These are phyloP conservation scores for Chaitophorus viminalis DNA, from an alignment of 2,888 invertebrate species.

Conservation along the genomic window DNA sequence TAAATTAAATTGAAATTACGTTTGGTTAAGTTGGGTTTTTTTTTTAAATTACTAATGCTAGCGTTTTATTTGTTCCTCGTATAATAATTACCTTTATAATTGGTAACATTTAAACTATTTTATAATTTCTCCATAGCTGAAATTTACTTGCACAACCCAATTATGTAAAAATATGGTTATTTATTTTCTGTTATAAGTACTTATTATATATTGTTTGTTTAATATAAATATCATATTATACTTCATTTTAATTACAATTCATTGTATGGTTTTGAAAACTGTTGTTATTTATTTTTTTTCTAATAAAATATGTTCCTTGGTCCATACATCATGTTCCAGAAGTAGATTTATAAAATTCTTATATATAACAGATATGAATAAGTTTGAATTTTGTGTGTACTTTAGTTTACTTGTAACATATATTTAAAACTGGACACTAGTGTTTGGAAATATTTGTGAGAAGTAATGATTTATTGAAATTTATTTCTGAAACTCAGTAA, in stretches of 20 bases:
- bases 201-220: slow-evolving; percentile 9
- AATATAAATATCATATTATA: slow-evolving; percentile 8
- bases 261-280: slow-evolving; percentile 20
- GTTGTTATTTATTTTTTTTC: neutral
- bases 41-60: neutral
- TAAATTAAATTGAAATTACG: neutral
- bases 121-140: slow-evolving; percentile 23
- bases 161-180: slow-evolving; percentile 1
- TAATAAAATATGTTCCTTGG: neutral
- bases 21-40: slow-evolving; percentile 2
- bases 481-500: too few relatives aligned
- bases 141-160: neutral
- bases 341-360: neutral
- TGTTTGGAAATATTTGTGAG: too few relatives aligned
- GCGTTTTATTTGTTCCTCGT: slow-evolving; percentile 32
- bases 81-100: slow-evolving; percentile 6
- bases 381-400: too few relatives aligned
- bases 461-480: too few relatives aligned
- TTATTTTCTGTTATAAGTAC: slow-evolving; percentile 12
- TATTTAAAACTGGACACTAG: too few relatives aligned
- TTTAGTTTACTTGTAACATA: too few relatives aligned
- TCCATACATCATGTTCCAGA: neutral
- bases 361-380: neutral
- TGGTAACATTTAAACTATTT: neutral
- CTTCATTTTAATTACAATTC: slow-evolving; percentile 21